Conservation (phyloP, 2,113 vertebrate genomes). For the Siphamia tubifer region DNA sequence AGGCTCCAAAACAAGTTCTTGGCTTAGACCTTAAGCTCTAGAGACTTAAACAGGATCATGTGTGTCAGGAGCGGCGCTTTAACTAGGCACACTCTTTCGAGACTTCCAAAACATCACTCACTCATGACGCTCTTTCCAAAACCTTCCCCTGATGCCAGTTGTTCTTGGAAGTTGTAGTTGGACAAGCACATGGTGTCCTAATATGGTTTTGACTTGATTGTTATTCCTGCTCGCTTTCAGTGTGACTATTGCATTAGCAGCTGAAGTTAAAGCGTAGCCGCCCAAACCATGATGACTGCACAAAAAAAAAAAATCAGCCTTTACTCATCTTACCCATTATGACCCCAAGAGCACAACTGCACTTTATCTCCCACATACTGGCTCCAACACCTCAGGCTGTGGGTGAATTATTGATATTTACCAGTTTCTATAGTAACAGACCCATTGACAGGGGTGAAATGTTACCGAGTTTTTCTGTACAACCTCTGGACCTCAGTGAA, state of each 20-base stretch:
- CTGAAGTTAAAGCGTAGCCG: background rate
- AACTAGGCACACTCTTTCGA: background rate
- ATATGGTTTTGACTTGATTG: constrained; percentile 32
- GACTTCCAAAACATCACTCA: constrained; percentile 31
- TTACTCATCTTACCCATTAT: background rate
- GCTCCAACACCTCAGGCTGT: background rate
- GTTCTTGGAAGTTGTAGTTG: constrained; percentile 47
- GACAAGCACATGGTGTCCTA: constrained; percentile 46
- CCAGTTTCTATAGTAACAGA: constrained; percentile 47
- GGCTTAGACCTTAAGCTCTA: constrained; percentile 23
- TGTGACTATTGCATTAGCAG: background rate
- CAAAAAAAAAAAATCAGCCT: too few species aligned
- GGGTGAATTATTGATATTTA: constrained; percentile 48
- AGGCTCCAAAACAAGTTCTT: constrained; percentile 15
- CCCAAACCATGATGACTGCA: background rate
- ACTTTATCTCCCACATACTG: background rate
- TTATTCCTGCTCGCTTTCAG: background rate
- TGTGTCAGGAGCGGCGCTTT: constrained; percentile 19
- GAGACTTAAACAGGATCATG: constrained; percentile 44
- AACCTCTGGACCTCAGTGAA: too few species aligned
- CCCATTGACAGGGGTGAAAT: constrained; percentile 4
- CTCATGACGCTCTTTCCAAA: constrained; percentile 24
- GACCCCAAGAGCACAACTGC: constrained; percentile 1
- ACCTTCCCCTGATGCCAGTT: constrained; percentile 30
- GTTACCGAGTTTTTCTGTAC: too few species aligned